Conservation (phyloP, 2,113 vertebrate species). For the Zonotrichia leucophrys region DNA sequence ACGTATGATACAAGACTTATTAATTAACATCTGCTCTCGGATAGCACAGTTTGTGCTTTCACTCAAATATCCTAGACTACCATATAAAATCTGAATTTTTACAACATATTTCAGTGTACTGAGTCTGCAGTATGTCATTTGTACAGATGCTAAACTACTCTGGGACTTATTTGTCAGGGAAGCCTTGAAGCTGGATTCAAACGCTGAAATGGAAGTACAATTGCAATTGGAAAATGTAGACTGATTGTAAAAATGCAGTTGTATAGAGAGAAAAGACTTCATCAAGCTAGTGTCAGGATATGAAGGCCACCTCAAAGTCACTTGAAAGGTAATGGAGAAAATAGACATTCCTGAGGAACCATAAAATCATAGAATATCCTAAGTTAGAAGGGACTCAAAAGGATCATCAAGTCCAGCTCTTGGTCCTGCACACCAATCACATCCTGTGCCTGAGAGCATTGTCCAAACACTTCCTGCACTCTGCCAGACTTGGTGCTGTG, state of each 20-base stretch:
- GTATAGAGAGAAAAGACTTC: neutral
- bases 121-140: slow-evolving; percentile 19
- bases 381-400: neutral
- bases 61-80: neutral
- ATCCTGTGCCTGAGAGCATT: neutral
- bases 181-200: neutral
- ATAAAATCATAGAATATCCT: neutral
- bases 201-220: neutral
- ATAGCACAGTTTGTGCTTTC: slow-evolving; percentile 13
- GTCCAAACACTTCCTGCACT: neutral
- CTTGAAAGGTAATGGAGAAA: neutral
- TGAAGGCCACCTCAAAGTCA: neutral
- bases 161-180: slow-evolving; percentile 14
- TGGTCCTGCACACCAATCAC: neutral
- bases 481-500: neutral
- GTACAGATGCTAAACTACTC: neutral
- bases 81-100: slow-evolving; percentile 22
- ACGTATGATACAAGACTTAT: neutral
- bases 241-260: neutral
- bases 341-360: neutral
- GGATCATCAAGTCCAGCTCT: neutral
- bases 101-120: neutral
- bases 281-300: neutral
- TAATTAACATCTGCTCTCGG: slow-evolving; percentile 20
- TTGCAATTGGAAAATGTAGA: neutral